A percentile compares a stretch with the other conserved stretches of the same genome.
Evolutionary conservation across 2,797 vertebrate genomes (phyloP).

Genomic region (Sylvilagus floridanus): DNA sequence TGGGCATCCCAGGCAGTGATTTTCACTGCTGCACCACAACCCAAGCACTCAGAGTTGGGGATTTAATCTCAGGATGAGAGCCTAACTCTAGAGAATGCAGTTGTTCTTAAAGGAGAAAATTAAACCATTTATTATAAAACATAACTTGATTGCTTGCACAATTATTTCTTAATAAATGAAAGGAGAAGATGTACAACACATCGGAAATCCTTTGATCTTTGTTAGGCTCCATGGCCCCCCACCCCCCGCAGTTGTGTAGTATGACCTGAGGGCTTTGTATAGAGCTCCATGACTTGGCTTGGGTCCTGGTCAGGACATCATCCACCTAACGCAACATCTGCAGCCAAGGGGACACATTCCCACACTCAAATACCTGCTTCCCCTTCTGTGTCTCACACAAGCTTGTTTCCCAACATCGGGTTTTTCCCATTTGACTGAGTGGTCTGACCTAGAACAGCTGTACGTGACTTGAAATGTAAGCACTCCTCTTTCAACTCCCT

Average conservation of each 20-base stretch:
- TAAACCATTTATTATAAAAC: slow-evolving; percentile 30
- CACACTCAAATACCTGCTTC: not conserved
- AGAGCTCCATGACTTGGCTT: not conserved
- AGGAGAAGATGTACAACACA: not conserved
- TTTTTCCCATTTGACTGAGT: slow-evolving; percentile 26
- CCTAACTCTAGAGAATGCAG: not conserved
- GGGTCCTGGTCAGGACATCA: not conserved
- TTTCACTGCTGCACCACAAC: too few relatives aligned
- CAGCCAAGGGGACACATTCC: not conserved
- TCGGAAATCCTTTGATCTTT: slow-evolving; percentile 9
- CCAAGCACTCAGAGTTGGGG: too few relatives aligned
- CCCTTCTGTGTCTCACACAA: not conserved
- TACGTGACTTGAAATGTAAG: slow-evolving; percentile 69
- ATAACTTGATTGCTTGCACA: not conserved
- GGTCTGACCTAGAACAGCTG: slow-evolving; percentile 70
- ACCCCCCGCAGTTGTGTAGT: too few relatives aligned
- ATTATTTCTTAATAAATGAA: slow-evolving; percentile 30
- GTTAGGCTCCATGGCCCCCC: not conserved
- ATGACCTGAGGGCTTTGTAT: not conserved
- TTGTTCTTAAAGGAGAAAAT: slow-evolving; percentile 26
- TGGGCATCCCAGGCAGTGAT: too few relatives aligned
- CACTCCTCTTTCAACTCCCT: slow-evolving; percentile 71
- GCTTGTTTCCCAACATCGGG: slow-evolving; percentile 40
- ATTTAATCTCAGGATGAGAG: not conserved
- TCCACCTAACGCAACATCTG: not conserved